These are phyloP conservation scores for Pyrrhia umbra DNA, from an alignment of 2,888 invertebrate species.

Conservation along the genomic window DNA sequence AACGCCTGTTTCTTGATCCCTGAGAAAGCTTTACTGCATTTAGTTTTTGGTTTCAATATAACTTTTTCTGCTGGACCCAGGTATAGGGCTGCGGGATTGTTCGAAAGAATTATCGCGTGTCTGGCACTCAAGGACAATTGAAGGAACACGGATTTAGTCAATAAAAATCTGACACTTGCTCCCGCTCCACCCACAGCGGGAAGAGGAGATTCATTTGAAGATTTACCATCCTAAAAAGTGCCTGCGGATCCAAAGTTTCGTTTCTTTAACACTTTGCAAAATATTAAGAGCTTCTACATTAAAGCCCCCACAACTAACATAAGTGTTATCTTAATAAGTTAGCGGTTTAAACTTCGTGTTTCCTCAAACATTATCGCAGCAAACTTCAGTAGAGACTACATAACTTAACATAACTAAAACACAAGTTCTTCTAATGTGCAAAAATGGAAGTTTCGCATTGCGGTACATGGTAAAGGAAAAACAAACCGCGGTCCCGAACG, in stretches of 20 bases:
- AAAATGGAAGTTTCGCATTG: conserved; percentile 26
- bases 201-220: no score
- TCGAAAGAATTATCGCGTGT: no score
- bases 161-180: no score
- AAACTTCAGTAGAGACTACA: conserved; percentile 29
- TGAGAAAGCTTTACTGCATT: no score
- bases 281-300: not conserved
- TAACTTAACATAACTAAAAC: conserved; percentile 23
- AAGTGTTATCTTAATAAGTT: conserved; percentile 15
- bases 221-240: no score
- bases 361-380: conserved; percentile 14
- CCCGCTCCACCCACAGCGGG: no score
- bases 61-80: no score
- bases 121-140: no score
- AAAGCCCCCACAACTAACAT: not conserved
- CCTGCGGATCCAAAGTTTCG: not conserved
- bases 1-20: no score
- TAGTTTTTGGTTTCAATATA: no score
- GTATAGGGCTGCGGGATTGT: no score
- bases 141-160: no score
- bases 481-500: not conserved
- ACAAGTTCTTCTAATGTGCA: conserved; percentile 2
- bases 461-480: conserved; percentile 4
- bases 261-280: not conserved
- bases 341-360: conserved; percentile 8